phyloP scores from a whole-genome alignment of 2,113 vertebrate species.

The Desmodus rotundus region DNA sequence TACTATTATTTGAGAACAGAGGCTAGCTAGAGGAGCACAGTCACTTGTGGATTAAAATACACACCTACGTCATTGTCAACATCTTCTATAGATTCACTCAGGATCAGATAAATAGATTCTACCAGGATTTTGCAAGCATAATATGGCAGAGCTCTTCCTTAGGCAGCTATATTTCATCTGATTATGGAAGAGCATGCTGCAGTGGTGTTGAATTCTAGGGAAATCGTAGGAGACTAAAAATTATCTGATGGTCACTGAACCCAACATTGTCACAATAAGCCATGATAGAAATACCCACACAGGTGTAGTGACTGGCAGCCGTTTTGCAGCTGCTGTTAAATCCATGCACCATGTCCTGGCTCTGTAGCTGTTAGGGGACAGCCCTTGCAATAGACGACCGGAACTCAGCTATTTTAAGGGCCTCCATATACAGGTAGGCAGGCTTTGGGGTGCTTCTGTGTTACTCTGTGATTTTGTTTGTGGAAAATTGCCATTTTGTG shows the following conservation, averaged over 20 bases:
- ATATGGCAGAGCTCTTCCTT: not conserved
- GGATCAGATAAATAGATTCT: not conserved
- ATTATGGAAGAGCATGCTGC: fast-evolving
- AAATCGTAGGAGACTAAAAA: not conserved
- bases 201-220: not conserved
- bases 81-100: not conserved
- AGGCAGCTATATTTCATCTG: not conserved
- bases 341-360: not conserved
- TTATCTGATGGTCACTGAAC: not conserved
- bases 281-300: too few relatives aligned
- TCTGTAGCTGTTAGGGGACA: not conserved
- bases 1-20: not conserved
- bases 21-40: not conserved
- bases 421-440: not conserved
- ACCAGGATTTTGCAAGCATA: not conserved
- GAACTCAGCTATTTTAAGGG: not conserved
- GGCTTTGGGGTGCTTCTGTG: not conserved
- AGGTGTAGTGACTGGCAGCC: not conserved
- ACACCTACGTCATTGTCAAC: not conserved
- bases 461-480: not conserved
- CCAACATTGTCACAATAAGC: not conserved
- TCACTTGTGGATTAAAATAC: not conserved
- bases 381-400: not conserved
- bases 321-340: not conserved
- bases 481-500: not conserved